Conservation (phyloP, 2,888 invertebrate species). For the Drosophila nigritarsus region DNA sequence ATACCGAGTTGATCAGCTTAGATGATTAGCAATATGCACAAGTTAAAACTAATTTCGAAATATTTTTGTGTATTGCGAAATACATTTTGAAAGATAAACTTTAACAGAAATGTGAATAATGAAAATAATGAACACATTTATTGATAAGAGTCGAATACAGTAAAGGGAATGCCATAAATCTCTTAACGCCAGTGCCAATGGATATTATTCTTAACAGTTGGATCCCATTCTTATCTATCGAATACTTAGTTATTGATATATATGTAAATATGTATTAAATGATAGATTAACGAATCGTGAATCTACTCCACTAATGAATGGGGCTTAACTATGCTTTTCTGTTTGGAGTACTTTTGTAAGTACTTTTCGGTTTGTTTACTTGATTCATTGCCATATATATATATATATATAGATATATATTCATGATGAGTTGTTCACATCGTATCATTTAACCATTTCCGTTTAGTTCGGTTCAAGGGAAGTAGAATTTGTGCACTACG, state of each 20-base stretch:
- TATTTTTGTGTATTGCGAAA: background rate
- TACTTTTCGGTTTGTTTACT: background rate
- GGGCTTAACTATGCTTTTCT: conserved; percentile 3
- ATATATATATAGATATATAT: conserved; percentile 16
- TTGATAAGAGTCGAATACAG: too few relatives aligned
- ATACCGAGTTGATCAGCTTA: background rate
- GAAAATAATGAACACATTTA: too few relatives aligned
- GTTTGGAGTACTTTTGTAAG: conserved; percentile 7
- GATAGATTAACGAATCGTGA: background rate
- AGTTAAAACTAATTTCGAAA: background rate
- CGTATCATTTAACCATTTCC: conserved; percentile 10
- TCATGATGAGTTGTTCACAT: conserved; percentile 1
- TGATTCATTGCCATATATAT: conserved; percentile 13
- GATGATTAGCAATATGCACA: background rate
- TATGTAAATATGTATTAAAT: background rate
- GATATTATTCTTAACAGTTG: background rate
- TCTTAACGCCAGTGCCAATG: background rate
- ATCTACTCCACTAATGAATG: conserved; percentile 6
- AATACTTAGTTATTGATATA: background rate
- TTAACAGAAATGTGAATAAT: too few relatives aligned
- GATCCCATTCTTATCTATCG: background rate
- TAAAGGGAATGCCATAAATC: background rate
- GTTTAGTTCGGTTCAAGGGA: conserved; percentile 18
- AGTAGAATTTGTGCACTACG: conserved; percentile 23
- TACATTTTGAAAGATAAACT: too few relatives aligned